These are phyloP conservation scores for Lasioglossum zephyrum DNA, from an alignment of 2,888 invertebrate species.

Conservation along the genomic window DNA sequence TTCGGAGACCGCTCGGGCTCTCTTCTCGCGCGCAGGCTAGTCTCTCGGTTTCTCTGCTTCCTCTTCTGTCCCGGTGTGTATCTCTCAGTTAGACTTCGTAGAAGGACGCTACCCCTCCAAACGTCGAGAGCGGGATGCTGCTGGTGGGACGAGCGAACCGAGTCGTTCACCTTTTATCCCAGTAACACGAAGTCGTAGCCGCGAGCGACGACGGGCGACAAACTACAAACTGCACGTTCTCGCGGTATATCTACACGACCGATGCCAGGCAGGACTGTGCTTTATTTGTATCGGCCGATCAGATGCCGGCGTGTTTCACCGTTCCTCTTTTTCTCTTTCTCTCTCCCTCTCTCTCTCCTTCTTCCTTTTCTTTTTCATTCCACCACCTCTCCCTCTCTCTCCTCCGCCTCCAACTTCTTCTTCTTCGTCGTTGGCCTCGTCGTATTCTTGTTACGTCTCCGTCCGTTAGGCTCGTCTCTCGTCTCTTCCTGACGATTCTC, in stretches of 20 bases:
- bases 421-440: background rate
- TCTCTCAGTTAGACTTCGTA: conserved; percentile 72
- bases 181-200: conserved; percentile 83
- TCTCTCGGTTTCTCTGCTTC: conserved; percentile 14
- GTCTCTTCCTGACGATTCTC: conserved; percentile 1
- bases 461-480: conserved; percentile 44
- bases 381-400: background rate
- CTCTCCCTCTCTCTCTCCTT: background rate
- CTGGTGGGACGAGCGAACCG: conserved; percentile 75
- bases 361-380: conserved; percentile 13
- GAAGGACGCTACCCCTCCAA: conserved; percentile 79
- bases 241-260: conserved; percentile 71
- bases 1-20: background rate
- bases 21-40: background rate
- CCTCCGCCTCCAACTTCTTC: conserved; percentile 7
- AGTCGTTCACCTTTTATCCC: conserved; percentile 85
- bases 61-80: conserved; percentile 38
- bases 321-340: conserved; percentile 8
- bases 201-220: conserved; percentile 78
- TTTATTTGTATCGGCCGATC: conserved; percentile 80
- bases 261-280: conserved; percentile 68
- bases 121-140: conserved; percentile 78
- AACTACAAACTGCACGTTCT: conserved; percentile 79
- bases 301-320: conserved; percentile 70
- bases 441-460: conserved; percentile 11